Conservation (phyloP, 2,797 vertebrate genomes). For the Staurois parvus region DNA sequence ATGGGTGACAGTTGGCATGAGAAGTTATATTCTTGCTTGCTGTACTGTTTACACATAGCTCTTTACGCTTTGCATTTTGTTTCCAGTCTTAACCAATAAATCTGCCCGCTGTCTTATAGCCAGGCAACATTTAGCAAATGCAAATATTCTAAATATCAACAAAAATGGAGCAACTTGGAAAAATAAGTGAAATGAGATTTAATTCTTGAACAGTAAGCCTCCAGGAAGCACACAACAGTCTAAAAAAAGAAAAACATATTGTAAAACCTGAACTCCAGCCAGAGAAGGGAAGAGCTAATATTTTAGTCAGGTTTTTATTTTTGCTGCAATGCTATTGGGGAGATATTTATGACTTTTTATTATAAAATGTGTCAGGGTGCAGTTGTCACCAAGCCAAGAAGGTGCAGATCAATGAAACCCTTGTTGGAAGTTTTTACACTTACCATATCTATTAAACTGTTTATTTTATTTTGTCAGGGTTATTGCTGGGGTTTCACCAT, state of each 20-base stretch:
- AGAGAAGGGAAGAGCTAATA: too few species aligned
- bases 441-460: too few species aligned
- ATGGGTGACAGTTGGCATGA: slow-evolving; percentile 45
- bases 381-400: too few species aligned
- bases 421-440: too few species aligned
- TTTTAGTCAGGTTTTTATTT: too few species aligned
- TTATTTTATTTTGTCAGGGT: too few species aligned
- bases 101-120: slow-evolving; percentile 1
- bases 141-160: slow-evolving; percentile 21
- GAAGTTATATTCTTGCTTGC: slow-evolving; percentile 20
- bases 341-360: too few species aligned
- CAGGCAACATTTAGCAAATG: not conserved
- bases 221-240: not conserved
- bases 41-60: slow-evolving; percentile 29
- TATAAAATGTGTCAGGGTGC: too few species aligned
- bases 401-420: too few species aligned
- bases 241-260: not conserved
- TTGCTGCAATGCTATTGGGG: too few species aligned
- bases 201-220: not conserved
- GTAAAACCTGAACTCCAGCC: too few species aligned
- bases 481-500: too few species aligned
- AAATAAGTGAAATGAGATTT: slow-evolving; percentile 4
- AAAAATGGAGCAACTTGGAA: not conserved
- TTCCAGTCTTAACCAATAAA: not conserved
- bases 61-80: not conserved